These are phyloP conservation scores for Meta bourneti DNA, from an alignment of 2,888 invertebrate genomes.

Conservation along the genomic window DNA sequence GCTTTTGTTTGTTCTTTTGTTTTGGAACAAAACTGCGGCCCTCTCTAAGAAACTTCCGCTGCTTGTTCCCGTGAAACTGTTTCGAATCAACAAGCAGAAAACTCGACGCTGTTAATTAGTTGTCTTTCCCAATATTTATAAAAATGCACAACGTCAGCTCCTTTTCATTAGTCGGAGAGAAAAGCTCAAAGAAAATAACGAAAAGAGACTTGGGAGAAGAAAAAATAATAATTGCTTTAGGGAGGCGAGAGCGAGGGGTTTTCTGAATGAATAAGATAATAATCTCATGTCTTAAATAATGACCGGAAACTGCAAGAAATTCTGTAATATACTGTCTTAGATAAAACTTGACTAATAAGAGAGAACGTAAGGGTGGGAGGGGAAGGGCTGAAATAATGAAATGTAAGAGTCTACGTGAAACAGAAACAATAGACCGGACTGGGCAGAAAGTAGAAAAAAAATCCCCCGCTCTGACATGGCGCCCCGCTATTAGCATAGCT, in stretches of 20 bases:
- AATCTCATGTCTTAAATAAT: slow-evolving; percentile 76
- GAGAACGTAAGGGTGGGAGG: slow-evolving; percentile 47
- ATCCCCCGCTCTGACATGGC: slow-evolving; percentile 60
- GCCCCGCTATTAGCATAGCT: slow-evolving; percentile 75
- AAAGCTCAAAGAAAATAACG: slow-evolving; percentile 70
- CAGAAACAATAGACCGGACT: slow-evolving; percentile 73
- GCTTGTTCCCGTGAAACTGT: slow-evolving; percentile 74
- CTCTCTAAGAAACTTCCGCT: slow-evolving; percentile 74
- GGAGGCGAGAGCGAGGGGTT: slow-evolving; percentile 72
- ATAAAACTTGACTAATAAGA: slow-evolving; percentile 77
- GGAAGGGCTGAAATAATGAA: slow-evolving; percentile 72
- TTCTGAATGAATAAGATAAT: slow-evolving; percentile 75
- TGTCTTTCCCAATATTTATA: slow-evolving; percentile 76
- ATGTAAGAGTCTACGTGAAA: slow-evolving; percentile 73
- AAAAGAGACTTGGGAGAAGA: slow-evolving; percentile 64
- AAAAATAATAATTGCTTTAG: slow-evolving; percentile 76
- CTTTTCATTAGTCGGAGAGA: slow-evolving; percentile 72
- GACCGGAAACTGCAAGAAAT: slow-evolving; percentile 76
- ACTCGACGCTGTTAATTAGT: slow-evolving; percentile 74
- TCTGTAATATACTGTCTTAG: slow-evolving; percentile 77
- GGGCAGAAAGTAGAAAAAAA: slow-evolving; percentile 69
- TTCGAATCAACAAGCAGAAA: slow-evolving; percentile 76
- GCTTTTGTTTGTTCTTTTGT: slow-evolving; percentile 74
- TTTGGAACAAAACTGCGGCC: slow-evolving; percentile 62
- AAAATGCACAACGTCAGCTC: slow-evolving; percentile 74